Conservation (phyloP, 2,113 vertebrate genomes). For the Promerops cafer region DNA sequence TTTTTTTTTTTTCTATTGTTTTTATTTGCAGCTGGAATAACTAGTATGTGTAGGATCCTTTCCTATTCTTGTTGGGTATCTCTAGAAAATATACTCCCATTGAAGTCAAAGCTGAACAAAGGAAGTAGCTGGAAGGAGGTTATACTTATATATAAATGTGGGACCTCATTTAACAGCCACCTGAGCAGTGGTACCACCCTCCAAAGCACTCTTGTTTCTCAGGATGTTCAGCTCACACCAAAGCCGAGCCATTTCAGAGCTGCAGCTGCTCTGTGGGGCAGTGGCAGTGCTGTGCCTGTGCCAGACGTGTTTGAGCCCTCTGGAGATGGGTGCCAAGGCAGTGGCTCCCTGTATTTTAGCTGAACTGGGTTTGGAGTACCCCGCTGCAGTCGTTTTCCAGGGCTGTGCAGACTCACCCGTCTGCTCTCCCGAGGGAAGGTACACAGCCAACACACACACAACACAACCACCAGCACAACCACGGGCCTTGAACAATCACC, state of each 20-base stretch:
- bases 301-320: background rate
- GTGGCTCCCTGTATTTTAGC: background rate
- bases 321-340: background rate
- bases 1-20: background rate
- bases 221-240: background rate
- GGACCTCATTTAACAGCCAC: background rate
- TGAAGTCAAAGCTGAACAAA: background rate
- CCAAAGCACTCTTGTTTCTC: background rate
- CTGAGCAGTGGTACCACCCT: background rate
- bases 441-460: background rate
- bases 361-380: background rate
- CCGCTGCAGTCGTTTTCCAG: background rate
- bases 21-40: background rate
- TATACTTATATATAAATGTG: accelerated
- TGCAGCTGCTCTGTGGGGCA: background rate
- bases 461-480: background rate
- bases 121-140: background rate
- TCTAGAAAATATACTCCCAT: background rate
- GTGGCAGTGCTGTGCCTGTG: accelerated
- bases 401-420: background rate
- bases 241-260: background rate
- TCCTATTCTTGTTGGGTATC: background rate
- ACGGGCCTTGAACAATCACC: background rate
- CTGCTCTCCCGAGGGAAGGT: background rate
- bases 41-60: background rate